Conservation (phyloP, 2,797 vertebrate species). For the Gobio occitaniae region DNA sequence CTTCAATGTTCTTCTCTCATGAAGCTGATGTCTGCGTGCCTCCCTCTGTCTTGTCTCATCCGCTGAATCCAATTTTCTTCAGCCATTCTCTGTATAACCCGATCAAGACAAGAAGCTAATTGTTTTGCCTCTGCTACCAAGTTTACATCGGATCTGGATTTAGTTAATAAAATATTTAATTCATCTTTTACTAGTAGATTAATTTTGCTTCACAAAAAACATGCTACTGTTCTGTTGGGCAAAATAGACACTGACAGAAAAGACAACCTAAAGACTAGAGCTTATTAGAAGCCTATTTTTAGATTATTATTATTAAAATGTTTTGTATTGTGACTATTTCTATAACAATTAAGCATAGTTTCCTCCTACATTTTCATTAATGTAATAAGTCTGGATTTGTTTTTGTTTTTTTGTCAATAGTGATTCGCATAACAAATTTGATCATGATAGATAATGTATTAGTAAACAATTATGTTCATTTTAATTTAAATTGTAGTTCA, state of each 20-base stretch:
- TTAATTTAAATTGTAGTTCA: not conserved
- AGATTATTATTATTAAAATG: not conserved
- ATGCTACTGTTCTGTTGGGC: not conserved
- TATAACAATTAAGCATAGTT: not conserved
- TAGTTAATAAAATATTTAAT: not conserved
- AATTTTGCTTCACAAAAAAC: not conserved
- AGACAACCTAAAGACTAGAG: not conserved
- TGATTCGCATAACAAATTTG: not conserved
- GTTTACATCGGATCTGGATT: not conserved
- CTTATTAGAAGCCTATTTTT: not conserved
- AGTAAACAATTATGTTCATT: not conserved
- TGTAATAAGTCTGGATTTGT: not conserved
- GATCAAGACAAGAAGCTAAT: not conserved
- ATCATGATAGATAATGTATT: not conserved
- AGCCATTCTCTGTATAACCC: not conserved
- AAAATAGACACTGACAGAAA: not conserved
- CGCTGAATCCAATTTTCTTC: conserved; percentile 36
- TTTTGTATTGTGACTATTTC: not conserved
- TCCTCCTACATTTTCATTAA: not conserved
- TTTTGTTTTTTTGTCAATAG: not conserved
- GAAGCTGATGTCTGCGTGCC: conserved; percentile 49
- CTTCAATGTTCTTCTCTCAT: conserved; percentile 58
- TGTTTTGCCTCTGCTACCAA: not conserved
- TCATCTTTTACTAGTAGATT: not conserved
- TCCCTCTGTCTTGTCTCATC: conserved; percentile 28